Evolutionary conservation across 2,888 invertebrate species (phyloP).

Genomic region (Drosophila algonquin): DNA sequence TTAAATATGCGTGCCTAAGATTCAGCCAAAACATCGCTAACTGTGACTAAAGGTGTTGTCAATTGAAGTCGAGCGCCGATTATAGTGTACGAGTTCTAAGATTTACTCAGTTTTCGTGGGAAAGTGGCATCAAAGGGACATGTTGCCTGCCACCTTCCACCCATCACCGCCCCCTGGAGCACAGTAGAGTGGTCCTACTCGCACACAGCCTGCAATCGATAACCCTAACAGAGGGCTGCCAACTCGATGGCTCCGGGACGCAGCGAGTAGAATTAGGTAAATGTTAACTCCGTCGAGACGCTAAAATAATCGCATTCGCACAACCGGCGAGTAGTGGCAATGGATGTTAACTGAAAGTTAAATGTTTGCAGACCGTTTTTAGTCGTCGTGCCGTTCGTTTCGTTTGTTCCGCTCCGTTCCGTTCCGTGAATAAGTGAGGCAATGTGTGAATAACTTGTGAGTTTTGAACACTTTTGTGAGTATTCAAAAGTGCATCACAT

Average conservation of each 20-base stretch:
- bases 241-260: constrained; percentile 31
- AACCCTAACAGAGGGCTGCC: constrained; percentile 70
- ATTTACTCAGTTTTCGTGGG: neutral
- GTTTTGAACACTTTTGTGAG: neutral
- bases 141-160: neutral
- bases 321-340: constrained; percentile 55
- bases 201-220: constrained; percentile 62
- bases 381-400: constrained; percentile 8
- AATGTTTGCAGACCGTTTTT: neutral
- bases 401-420: neutral
- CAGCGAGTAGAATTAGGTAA: constrained; percentile 28
- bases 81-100: neutral
- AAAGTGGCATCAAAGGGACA: neutral
- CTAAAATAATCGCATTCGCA: constrained; percentile 32
- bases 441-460: neutral
- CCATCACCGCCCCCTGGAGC: constrained; percentile 29
- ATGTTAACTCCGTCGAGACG: constrained; percentile 16
- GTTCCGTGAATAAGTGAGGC: neutral
- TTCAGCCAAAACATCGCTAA: neutral
- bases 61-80: neutral
- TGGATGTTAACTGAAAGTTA: constrained; percentile 48
- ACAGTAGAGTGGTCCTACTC: constrained; percentile 43
- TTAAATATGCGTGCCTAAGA: neutral
- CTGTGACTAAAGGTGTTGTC: neutral
- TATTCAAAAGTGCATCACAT: neutral